These are phyloP conservation scores for Leptopilina drosophilae DNA, from an alignment of 2,888 invertebrate genomes.

Conservation along the genomic window DNA sequence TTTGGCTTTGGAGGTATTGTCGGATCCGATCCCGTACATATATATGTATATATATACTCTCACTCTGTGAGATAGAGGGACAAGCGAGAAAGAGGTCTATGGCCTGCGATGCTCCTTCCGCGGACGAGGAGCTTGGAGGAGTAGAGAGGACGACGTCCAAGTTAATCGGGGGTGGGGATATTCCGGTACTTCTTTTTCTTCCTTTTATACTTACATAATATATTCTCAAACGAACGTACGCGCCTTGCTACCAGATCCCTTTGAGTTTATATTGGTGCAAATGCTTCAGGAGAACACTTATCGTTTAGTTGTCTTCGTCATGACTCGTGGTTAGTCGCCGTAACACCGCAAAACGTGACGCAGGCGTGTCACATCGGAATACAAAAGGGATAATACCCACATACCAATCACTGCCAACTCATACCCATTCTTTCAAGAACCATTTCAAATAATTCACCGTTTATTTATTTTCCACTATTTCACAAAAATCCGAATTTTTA, in stretches of 20 bases:
- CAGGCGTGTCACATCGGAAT: conserved; percentile 72
- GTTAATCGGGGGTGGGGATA: conserved; percentile 56
- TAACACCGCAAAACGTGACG: conserved; percentile 70
- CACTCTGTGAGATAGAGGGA: neutral
- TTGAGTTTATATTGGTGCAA: neutral
- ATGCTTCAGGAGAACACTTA: conserved; percentile 22
- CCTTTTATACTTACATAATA: conserved; percentile 67
- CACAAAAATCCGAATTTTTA: too few species aligned
- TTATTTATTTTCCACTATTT: too few species aligned
- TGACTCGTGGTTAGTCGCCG: conserved; percentile 44
- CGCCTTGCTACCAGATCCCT: conserved; percentile 44
- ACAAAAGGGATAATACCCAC: conserved; percentile 69
- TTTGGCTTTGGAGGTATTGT: conserved; percentile 61
- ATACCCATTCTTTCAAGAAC: conserved; percentile 67
- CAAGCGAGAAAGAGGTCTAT: conserved; percentile 63
- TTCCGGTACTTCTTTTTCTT: conserved; percentile 60
- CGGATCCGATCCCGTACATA: conserved; percentile 56
- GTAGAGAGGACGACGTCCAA: conserved; percentile 40
- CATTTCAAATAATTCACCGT: conserved; percentile 56
- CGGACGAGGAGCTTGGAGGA: conserved; percentile 53
- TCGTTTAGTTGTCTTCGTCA: conserved; percentile 26
- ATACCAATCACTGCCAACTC: conserved; percentile 68
- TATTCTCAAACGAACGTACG: conserved; percentile 67
- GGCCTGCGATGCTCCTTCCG: conserved; percentile 65
- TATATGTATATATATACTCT: too few species aligned